Percentiles rank a stretch among this genome's conserved stretches.
Evolutionary conservation across 1,140 invertebrate genomes (phyloP).

Genomic region (Dryas iulia): DNA sequence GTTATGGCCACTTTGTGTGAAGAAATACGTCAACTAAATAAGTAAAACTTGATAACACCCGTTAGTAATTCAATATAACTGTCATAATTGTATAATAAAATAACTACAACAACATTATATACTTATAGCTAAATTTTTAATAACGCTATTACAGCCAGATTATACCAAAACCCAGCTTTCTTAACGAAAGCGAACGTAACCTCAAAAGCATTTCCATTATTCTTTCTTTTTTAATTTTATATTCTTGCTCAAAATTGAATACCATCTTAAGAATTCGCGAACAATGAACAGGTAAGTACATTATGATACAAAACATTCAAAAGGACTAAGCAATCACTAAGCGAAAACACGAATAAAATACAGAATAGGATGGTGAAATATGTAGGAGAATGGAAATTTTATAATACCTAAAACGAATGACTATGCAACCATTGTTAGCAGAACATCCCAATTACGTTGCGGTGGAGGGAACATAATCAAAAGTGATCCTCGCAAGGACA

Average conservation of each 20-base stretch:
- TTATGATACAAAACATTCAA: slow-evolving; percentile 39
- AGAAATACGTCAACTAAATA: too few species aligned
- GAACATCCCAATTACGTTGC: slow-evolving; percentile 77
- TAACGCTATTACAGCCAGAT: neutral
- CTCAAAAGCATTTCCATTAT: neutral
- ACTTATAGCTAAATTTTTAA: neutral
- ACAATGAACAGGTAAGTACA: slow-evolving; percentile 35
- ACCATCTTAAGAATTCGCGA: slow-evolving; percentile 27
- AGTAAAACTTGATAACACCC: too few species aligned
- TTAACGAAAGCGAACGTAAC: neutral
- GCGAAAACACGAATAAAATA: slow-evolving; percentile 35
- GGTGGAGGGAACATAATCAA: slow-evolving; percentile 74
- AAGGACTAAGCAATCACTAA: slow-evolving; percentile 40
- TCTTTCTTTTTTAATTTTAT: neutral
- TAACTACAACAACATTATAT: neutral
- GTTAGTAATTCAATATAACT: too few species aligned
- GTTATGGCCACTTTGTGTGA: too few species aligned
- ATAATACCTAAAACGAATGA: slow-evolving; percentile 73
- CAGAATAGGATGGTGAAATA: slow-evolving; percentile 20
- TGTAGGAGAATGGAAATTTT: slow-evolving; percentile 59
- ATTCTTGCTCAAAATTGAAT: slow-evolving; percentile 13
- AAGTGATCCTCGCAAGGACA: slow-evolving; percentile 70
- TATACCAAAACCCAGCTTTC: neutral
- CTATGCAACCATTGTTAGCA: slow-evolving; percentile 72
- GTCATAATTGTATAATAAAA: too few species aligned